Base-by-base conservation (phyloP, 2,113 vertebrate species). In the Pomatostomus ruficeps region DNA sequence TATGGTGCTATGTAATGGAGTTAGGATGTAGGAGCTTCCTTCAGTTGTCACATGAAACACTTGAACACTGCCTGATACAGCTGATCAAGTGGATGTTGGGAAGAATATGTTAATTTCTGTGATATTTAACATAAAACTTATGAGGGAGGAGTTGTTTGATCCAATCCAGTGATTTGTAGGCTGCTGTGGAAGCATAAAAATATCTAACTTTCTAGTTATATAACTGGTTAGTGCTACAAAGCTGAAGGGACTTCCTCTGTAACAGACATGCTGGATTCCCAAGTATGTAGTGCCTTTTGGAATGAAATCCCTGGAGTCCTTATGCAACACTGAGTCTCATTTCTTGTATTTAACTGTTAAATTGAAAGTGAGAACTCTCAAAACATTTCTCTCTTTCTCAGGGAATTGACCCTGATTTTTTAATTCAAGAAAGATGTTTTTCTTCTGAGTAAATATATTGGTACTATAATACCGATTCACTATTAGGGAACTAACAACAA, bases 251-350 rank as follows among this genome's bases (percentile, higher is more conserved):
- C 71, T 94, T 97, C 80, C 84, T 91, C 74, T 77, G 62, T 54
- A 38, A 42, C 1, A 92, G 88, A 80, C 40, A 9, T 31, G 11
- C 25, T 94, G 92, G 83, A 66, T 96, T 96, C 78, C 77, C 66
- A 90, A 96, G 59, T 86, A 93, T 91, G 85, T 51, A 26, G 43
- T 83, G 63, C 35, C 55, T 91, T 90, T 86, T 91, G 94, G 91
- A 95, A 86, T 90, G 75, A 59, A 93, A 65, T 95, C 88, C 75
- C 89, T 71, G 45, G 82, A 77, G 93, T 67, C 75, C 55, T 95
- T 94, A 74, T 59, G 88, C 67, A 96, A 90, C 10, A 4, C 55
- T 58, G 55, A 33, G 33, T 68, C 78, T 91, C 49, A n/a, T 54
- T 88, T 72, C 49, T 66, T 76, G 35, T 12, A 20, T 88, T 94